phyloP scores from a whole-genome alignment of 2,888 invertebrate species.

The Mesorhabditis sp. region DNA sequence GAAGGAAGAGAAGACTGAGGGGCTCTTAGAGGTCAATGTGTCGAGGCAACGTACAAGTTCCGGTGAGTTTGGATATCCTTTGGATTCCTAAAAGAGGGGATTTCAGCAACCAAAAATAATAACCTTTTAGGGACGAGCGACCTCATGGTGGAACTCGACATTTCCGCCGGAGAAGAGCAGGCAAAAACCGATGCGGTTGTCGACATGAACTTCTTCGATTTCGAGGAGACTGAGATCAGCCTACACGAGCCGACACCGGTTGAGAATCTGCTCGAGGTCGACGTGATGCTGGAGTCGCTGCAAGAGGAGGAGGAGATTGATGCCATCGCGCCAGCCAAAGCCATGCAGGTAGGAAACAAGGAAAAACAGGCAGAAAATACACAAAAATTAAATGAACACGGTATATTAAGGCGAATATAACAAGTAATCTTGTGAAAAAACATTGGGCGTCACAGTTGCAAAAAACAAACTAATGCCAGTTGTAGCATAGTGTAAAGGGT shows the following conservation, averaged over 20 bases:
- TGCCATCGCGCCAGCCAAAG: slow-evolving; percentile 21
- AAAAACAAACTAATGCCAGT: too few species aligned
- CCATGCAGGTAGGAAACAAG: slow-evolving; percentile 15
- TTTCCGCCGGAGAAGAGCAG: slow-evolving; percentile 40
- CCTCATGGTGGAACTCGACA: slow-evolving; percentile 36
- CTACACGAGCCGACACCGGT: background rate
- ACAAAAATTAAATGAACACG: background rate
- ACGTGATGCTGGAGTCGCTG: slow-evolving; percentile 33
- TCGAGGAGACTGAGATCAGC: slow-evolving; percentile 34
- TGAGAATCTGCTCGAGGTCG: slow-evolving; percentile 28
- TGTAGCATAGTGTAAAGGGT: too few species aligned
- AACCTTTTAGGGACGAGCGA: slow-evolving; percentile 25
- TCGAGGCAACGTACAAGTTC: slow-evolving; percentile 12
- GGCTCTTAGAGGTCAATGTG: slow-evolving; percentile 12
- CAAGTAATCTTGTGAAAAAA: background rate
- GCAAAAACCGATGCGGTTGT: slow-evolving; percentile 39
- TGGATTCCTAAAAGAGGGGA: slow-evolving; percentile 7
- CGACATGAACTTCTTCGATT: slow-evolving; percentile 40
- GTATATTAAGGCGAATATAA: background rate
- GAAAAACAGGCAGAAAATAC: background rate
- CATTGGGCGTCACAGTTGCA: too few species aligned
- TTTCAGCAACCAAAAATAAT: slow-evolving; percentile 8
- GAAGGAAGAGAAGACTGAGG: slow-evolving; percentile 20
- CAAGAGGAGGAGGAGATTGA: slow-evolving; percentile 31
- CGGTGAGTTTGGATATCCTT: slow-evolving; percentile 1